Conservation (phyloP, 2,888 invertebrate genomes). For the Thera britannica region DNA sequence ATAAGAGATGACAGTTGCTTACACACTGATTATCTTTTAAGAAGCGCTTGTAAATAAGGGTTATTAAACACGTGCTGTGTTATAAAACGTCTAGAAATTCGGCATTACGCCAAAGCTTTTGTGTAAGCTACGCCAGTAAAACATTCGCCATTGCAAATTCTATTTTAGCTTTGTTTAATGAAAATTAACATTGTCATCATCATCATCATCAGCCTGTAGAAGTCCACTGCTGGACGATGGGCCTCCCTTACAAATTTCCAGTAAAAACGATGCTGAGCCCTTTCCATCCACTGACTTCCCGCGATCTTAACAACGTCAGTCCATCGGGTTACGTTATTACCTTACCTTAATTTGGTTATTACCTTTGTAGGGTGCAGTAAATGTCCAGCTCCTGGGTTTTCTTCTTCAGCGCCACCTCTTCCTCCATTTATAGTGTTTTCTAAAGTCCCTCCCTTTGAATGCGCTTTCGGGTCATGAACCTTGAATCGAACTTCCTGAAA, state of each 20-base stretch:
- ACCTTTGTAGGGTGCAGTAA: slow-evolving; percentile 94
- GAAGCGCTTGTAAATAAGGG: too few species aligned
- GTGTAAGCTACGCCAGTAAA: slow-evolving; percentile 6
- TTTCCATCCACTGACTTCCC: too few species aligned
- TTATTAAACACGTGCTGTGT: not conserved
- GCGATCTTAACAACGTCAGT: too few species aligned
- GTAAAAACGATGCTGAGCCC: too few species aligned
- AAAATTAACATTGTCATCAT: not conserved
- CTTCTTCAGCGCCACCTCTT: slow-evolving; percentile 86
- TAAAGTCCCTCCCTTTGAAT: slow-evolving; percentile 95
- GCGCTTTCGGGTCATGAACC: slow-evolving; percentile 96
- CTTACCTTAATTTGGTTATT: slow-evolving; percentile 40
- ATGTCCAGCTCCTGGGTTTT: slow-evolving; percentile 88
- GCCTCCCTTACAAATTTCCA: too few species aligned
- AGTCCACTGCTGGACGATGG: too few species aligned
- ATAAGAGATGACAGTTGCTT: too few species aligned
- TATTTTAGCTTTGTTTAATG: not conserved
- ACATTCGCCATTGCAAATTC: slow-evolving; percentile 10
- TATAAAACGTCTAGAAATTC: not conserved
- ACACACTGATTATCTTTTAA: too few species aligned
- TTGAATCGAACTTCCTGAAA: slow-evolving; percentile 97
- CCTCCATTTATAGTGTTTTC: slow-evolving; percentile 96
- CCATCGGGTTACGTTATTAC: too few species aligned
- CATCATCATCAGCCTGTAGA: too few species aligned
- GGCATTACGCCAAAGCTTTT: slow-evolving; percentile 1